Conservation (phyloP, 2,113 vertebrate species). For the Recurvirostra avosetta region DNA sequence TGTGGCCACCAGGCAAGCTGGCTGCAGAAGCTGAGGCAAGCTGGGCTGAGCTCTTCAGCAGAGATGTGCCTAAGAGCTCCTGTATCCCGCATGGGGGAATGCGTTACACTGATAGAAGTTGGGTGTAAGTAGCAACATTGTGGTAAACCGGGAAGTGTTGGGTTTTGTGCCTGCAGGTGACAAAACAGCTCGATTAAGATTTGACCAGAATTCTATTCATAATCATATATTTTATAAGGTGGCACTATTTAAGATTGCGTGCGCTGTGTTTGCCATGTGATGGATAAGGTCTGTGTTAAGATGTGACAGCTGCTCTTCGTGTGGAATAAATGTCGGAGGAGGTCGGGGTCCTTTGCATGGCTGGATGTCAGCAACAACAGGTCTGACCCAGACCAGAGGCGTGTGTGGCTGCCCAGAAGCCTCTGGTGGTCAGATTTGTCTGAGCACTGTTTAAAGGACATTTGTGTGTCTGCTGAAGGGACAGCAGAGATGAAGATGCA, state of each 20-base stretch:
- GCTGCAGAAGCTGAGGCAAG: neutral
- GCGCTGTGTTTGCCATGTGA: neutral
- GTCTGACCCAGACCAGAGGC: neutral
- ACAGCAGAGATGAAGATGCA: neutral
- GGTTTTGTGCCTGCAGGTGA: neutral
- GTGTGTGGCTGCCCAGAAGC: neutral
- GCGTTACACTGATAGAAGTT: too few relatives aligned
- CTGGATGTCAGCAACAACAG: neutral
- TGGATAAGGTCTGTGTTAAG: neutral
- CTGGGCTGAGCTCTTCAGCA: neutral
- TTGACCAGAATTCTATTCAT: neutral
- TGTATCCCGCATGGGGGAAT: neutral
- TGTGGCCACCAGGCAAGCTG: neutral
- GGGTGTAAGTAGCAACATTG: too few relatives aligned
- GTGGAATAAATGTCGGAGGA: neutral
- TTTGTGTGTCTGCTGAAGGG: neutral
- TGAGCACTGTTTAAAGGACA: neutral
- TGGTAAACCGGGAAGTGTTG: neutral
- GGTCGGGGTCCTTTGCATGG: neutral
- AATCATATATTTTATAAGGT: accelerated
- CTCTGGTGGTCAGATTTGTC: neutral
- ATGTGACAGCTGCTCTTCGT: accelerated
- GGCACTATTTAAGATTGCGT: neutral
- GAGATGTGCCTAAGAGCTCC: neutral
- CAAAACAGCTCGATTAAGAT: neutral